These are phyloP conservation scores for Conopomorpha cramerella DNA, from an alignment of 1,140 invertebrate genomes.

Conservation along the genomic window DNA sequence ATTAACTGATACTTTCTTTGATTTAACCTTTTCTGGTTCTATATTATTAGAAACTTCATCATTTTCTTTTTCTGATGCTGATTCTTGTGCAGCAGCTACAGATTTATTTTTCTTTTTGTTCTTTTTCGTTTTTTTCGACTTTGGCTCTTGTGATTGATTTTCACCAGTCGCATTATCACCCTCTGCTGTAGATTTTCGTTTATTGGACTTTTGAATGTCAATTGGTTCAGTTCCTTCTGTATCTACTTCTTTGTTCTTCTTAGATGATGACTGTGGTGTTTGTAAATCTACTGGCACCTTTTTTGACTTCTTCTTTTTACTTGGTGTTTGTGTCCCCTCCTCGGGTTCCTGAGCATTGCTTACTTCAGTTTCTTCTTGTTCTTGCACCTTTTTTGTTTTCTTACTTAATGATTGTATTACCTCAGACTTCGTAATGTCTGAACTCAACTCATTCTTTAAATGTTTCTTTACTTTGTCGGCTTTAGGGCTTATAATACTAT, in stretches of 20 bases:
- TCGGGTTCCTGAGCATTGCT: too few species aligned
- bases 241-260: too few species aligned
- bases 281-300: too few species aligned
- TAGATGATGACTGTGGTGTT: too few species aligned
- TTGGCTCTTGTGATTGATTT: background rate
- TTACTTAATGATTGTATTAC: background rate
- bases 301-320: too few species aligned
- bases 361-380: background rate
- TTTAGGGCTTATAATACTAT: conserved; percentile 20
- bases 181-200: too few species aligned
- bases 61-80: conserved; percentile 7
- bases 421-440: background rate
- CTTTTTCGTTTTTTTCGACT: background rate
- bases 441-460: too few species aligned
- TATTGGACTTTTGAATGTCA: too few species aligned
- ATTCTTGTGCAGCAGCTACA: background rate
- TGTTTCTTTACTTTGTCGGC: conserved; percentile 49
- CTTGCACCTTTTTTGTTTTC: background rate
- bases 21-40: background rate
- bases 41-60: conserved; percentile 6
- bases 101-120: background rate
- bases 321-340: too few species aligned
- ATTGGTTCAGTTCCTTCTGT: too few species aligned
- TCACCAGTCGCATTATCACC: too few species aligned
- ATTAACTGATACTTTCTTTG: conserved; percentile 19